Percentiles rank a stretch among this genome's conserved stretches.
These are phyloP conservation scores for Drosophila novamexicana DNA, from an alignment of 1,140 invertebrate genomes.

Conservation along the genomic window DNA sequence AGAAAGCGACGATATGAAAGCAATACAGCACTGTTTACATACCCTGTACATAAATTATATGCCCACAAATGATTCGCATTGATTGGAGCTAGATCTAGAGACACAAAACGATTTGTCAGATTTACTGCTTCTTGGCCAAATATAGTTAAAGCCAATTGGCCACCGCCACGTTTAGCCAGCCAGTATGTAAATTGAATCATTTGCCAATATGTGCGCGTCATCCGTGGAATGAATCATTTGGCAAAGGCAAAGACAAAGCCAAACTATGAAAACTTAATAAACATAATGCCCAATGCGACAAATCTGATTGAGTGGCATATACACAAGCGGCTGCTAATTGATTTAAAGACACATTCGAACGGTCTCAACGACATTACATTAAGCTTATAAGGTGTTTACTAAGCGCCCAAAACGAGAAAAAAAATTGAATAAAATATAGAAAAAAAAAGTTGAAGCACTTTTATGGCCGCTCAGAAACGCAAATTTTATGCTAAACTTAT, in stretches of 20 bases:
- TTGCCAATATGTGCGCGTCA: conserved; percentile 4
- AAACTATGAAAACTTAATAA: conserved; percentile 33
- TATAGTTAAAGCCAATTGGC: conserved; percentile 2
- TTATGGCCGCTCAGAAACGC: conserved; percentile 47
- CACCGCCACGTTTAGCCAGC: conserved; percentile 12
- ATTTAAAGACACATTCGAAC: conserved; percentile 65
- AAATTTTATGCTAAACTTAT: conserved; percentile 66
- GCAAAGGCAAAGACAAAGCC: neutral
- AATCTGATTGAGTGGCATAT: conserved; percentile 40
- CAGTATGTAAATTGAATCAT: conserved; percentile 6
- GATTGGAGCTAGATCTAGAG: neutral
- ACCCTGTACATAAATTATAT: too few species aligned
- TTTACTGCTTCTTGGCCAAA: conserved; percentile 6
- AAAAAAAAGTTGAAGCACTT: conserved; percentile 35
- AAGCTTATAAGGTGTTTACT: conserved; percentile 80
- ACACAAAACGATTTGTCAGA: conserved; percentile 32
- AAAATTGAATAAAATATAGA: neutral
- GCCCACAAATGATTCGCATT: too few species aligned
- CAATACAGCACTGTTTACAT: too few species aligned
- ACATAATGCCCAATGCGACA: neutral
- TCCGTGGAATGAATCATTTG: conserved; percentile 21
- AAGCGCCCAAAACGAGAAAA: conserved; percentile 23
- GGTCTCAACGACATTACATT: conserved; percentile 64
- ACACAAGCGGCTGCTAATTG: conserved; percentile 42
- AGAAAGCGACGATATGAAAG: too few species aligned